Evolutionary conservation across 1,140 invertebrate species (phyloP), one percentile per base, ranked within the genome.

Genomic region (Papilio polytes): DNA sequence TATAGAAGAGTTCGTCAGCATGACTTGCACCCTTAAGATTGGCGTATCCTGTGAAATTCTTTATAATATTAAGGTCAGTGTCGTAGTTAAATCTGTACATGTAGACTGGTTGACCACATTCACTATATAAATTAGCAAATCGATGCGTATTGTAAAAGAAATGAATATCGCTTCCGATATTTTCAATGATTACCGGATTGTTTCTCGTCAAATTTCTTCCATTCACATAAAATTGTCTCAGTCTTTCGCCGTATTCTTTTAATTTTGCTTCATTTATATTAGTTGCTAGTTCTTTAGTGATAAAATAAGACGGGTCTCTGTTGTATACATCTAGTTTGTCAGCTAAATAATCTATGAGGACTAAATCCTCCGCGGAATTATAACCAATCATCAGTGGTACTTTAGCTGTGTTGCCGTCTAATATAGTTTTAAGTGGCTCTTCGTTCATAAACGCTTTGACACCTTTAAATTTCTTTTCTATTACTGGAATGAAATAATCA

Each of bases 1-100:
- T 85, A 87, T 96, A 97, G 80, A 95, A 95, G 8, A 97, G 80
- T 81, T 97, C 96, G 82, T 97, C 96, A 2, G 95, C 96, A 81
- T 97, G 96, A 82, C 94, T 95, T 3, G 94, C 94, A 26, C 96
- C 95, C 86, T 92, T 86, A 51, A 95, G 83, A 74, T 90, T 74
- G 12, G 74, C 48, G n/a, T 83, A 76, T 22, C 84, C 84, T 1
- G 85, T 46, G 8, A 80, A 31, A 12, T 81, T 87, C 80, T 92
- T 93, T 4, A 89, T 78, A 2, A 90, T 78, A 81, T 93, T 94
- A 1, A 94, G 80, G 31, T 91, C 89, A 15, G 87, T 89, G 3
- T 88, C 87, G 18, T 92, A 95, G 59, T 90, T 90, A 85, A 96
- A 96, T 82, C 90, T 89, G 74, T 96, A 96, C 44, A 95, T 87